Conservation (phyloP, 2,113 vertebrate species). For the Oplegnathus fasciatus region DNA sequence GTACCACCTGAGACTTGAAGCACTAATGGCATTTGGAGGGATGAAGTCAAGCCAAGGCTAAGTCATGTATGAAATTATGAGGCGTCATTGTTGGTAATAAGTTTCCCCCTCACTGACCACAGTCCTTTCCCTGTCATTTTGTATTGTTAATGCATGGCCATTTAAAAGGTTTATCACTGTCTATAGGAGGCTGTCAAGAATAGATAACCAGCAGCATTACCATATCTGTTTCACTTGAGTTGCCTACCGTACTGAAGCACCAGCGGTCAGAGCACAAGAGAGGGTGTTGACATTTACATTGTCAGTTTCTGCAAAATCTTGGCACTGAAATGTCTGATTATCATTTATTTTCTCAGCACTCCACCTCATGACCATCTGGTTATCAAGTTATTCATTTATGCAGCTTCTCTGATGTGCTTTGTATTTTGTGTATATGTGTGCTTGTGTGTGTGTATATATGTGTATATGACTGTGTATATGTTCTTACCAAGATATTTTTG, state of each 20-base stretch:
- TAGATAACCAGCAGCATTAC: conserved; percentile 60
- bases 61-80: conserved; percentile 61
- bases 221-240: conserved; percentile 54
- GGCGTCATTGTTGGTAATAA: conserved; percentile 25
- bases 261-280: conserved; percentile 40
- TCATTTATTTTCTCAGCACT: conserved; percentile 52
- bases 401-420: conserved; percentile 33
- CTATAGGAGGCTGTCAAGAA: conserved; percentile 39
- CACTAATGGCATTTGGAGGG: conserved; percentile 44
- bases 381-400: conserved; percentile 55
- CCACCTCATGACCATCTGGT: conserved; percentile 57
- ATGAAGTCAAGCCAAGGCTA: conserved; percentile 27
- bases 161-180: conserved; percentile 49
- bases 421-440: conserved; percentile 26
- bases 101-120: conserved; percentile 50
- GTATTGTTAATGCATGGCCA: conserved; percentile 29
- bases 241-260: conserved; percentile 44
- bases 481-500: neutral
- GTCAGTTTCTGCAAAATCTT: conserved; percentile 59
- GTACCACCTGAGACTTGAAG: conserved; percentile 26
- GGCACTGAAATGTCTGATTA: conserved; percentile 43
- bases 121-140: neutral
- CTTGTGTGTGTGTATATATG: neutral
- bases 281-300: conserved; percentile 67
- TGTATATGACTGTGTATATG: neutral